Percentiles rank a stretch among this genome's conserved stretches.
phyloP scores from a whole-genome alignment of 1,140 invertebrate species.

The Cardiocondyla obscurior region DNA sequence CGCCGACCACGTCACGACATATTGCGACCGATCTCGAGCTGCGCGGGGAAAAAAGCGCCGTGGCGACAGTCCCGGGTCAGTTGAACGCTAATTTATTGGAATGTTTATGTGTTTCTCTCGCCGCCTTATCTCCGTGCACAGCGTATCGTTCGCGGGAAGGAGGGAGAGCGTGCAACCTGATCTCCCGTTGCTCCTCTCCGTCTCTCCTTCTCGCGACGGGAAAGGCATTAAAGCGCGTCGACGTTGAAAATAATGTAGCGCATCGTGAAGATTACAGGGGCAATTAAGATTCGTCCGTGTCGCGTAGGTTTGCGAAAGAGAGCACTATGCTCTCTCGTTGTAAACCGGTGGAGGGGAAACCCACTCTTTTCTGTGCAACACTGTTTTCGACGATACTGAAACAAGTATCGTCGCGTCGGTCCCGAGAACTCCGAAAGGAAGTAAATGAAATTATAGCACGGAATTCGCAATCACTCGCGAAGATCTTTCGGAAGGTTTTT shows the following conservation, averaged over 20 bases:
- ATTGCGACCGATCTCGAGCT: slow-evolving; percentile 70
- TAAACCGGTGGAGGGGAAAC: too few species aligned
- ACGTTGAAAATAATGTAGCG: slow-evolving; percentile 21
- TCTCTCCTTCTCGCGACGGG: slow-evolving; percentile 8
- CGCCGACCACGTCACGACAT: slow-evolving; percentile 75
- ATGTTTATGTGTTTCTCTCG: slow-evolving; percentile 83
- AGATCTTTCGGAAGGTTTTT: slow-evolving; percentile 5
- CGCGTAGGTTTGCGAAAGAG: neutral
- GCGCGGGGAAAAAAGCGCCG: slow-evolving; percentile 73
- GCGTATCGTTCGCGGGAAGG: slow-evolving; percentile 3
- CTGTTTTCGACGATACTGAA: slow-evolving; percentile 1
- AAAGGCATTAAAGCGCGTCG: slow-evolving; percentile 33
- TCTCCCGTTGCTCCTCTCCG: neutral
- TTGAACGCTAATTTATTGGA: slow-evolving; percentile 84
- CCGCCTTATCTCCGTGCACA: slow-evolving; percentile 63
- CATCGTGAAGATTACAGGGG: slow-evolving; percentile 12
- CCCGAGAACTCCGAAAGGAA: neutral
- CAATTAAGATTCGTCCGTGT: slow-evolving; percentile 43
- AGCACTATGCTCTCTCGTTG: neutral
- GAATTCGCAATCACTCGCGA: neutral
- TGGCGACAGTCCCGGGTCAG: slow-evolving; percentile 82
- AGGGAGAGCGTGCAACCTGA: slow-evolving; percentile 13
- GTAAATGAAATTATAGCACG: slow-evolving; percentile 32
- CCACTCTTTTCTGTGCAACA: neutral
- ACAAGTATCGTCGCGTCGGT: neutral